Evolutionary conservation across 2,888 invertebrate species (phyloP).

Genomic region (Sclerodermus sp.): DNA sequence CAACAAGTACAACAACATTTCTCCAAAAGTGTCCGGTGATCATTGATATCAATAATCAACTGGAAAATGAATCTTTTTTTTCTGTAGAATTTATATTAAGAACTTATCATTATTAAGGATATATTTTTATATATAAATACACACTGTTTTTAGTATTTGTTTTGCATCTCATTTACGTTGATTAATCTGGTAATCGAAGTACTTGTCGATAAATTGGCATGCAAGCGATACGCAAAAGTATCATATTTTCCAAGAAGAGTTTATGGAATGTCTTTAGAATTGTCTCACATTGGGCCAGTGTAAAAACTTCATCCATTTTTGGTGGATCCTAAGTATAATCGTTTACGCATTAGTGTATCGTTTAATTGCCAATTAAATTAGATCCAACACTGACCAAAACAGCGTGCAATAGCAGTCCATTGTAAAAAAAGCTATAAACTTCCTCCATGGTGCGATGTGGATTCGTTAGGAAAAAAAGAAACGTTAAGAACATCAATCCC

Average conservation of each 20-base stretch:
- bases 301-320: conserved; percentile 40
- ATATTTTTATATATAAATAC: conserved; percentile 3
- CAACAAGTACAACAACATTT: no score
- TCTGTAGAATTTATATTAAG: no score
- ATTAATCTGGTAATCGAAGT: conserved; percentile 11
- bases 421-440: conserved; percentile 36
- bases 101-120: neutral
- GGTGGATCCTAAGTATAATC: conserved; percentile 40
- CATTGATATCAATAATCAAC: no score
- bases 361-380: conserved; percentile 1
- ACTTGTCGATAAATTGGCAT: conserved; percentile 37
- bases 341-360: neutral
- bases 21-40: no score
- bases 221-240: conserved; percentile 36
- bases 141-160: conserved; percentile 1
- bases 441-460: conserved; percentile 36
- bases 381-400: conserved; percentile 34
- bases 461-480: conserved; percentile 38
- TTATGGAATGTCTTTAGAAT: conserved; percentile 37
- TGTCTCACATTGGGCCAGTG: conserved; percentile 31
- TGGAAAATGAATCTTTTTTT: no score
- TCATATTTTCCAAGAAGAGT: conserved; percentile 42
- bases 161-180: neutral
- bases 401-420: conserved; percentile 35
- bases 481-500: conserved; percentile 39